Base-by-base conservation (phyloP, 2,888 invertebrate species). In the Macrophya alboannulata region DNA sequence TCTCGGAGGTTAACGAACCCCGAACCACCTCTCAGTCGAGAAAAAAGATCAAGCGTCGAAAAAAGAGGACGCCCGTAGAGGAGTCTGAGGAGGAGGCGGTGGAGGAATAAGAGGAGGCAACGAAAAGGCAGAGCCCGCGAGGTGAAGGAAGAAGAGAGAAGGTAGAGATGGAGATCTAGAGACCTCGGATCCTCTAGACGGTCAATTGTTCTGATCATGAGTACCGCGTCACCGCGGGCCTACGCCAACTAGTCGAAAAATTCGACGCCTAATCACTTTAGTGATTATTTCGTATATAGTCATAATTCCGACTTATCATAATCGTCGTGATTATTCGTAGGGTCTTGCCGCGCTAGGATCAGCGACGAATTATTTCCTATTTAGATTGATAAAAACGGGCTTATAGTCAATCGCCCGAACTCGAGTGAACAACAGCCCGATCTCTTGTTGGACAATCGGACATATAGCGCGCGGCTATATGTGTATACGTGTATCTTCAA, bases 1-100 rank as follows among this genome's bases (percentile, higher is more conserved):
- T 88, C 88, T 40, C 87, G 86, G 91, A 92, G 93, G 93, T 93
- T 92, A 93, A 93, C 92, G 93, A 93, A 93, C 93, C 91, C 92
- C 92, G 90, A 92, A 93, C 89, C 91, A 92, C 89, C 91, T 91
- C 86, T 86, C 85, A 87, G 87, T 71, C 87, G 87, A 87, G 88
- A 90, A 90, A 89, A 88, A 89, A 87, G 88, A 88, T 89, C n/a
- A 88, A 90, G 89, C 88, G 87, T 87, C 88, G 88, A 89, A 90
- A 90, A 90, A 89, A 89, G 86, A 88, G 83, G 48, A 81, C 68
- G 83, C 68, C 68, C 48, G 83, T 68, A 81, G 77, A 87, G 86
- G 59, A 79, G 79, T 55, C 55, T 55, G 85, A 85, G 84, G 86
- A 88, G 65, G 65, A 86, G 86, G 86, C 55, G 31, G 85, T 84